Evolutionary conservation across 2,113 vertebrate genomes (phyloP), one percentile per base, ranked within the genome.

Genomic region (Malaclemys terrapin): DNA sequence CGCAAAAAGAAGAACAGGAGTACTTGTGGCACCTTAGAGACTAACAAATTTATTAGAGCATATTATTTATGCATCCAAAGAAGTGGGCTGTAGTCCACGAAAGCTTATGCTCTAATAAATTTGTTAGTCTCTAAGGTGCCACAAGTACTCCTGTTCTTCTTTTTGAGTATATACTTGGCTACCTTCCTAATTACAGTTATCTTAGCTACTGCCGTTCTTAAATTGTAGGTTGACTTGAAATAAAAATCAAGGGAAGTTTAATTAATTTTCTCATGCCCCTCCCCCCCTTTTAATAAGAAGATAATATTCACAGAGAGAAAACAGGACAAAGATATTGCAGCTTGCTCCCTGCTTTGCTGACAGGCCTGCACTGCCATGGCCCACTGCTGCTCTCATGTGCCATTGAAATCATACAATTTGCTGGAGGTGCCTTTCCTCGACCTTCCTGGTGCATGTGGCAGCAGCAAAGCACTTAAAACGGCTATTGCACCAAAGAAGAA

Each of bases 201-300:
- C 96, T 98, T 89, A 62, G 84, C 82, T 92, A 69, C 91, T 75
- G 59, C 88, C 88, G 69, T 84, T 92, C 95, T 88, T 91, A 95
- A 97, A 97, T 84, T 95, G 78, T 69, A 91, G 79, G 93, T 56
- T 92, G 84, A 87, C 42, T 89, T 22, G 83, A 79, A 96, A 88
- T 83, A 94, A 94, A 95, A 93, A 91, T 50, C 42, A 90, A 96
- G 92, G 76, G 38, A 94, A 80, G 86, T 97, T 97, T 96, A 97
- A 97, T 96, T 97, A 97, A 91, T 95, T 92, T 84, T 69, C 85
- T 94, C 90, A 95, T 90, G 88, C 54, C 59, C 95, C 94, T 93
- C 87, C 85, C 80, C 53, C 14, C 53, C 76, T 93, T 95, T 75
- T 85, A 93, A 87, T 96, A 93, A 90, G 87, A 24, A 91, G 93